Conservation (phyloP, 2,888 invertebrate genomes). For the Rhopalosiphum nymphaeae region DNA sequence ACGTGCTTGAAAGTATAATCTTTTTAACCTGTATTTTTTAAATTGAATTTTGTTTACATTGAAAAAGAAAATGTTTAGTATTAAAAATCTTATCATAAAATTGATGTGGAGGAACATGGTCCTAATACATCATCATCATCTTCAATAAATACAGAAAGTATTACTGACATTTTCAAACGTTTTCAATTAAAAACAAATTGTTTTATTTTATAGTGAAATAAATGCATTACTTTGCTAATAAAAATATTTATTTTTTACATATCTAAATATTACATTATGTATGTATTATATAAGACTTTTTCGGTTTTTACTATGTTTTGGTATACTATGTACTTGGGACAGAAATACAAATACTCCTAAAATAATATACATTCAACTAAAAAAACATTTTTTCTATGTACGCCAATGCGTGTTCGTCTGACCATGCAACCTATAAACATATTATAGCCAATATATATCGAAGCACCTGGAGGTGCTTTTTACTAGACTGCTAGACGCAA, state of each 20-base stretch:
- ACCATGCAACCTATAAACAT: background rate
- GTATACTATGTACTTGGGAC: background rate
- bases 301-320: background rate
- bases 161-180: background rate
- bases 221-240: too few species aligned
- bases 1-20: background rate
- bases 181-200: too few species aligned
- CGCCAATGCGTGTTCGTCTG: background rate
- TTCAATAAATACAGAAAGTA: background rate
- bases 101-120: background rate
- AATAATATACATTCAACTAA: background rate
- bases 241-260: too few species aligned
- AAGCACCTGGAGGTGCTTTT: background rate
- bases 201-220: too few species aligned
- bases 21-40: background rate
- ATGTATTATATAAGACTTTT: too few species aligned
- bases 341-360: background rate
- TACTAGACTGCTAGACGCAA: constrained; percentile 47
- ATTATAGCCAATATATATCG: background rate
- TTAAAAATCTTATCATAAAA: background rate
- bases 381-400: background rate
- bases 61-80: background rate
- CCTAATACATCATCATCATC: background rate
- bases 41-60: background rate
- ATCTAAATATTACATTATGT: too few species aligned